Evolutionary conservation across 1,140 invertebrate genomes (phyloP), one percentile per base, ranked within the genome.

Genomic region (Liolophura sinensis): DNA sequence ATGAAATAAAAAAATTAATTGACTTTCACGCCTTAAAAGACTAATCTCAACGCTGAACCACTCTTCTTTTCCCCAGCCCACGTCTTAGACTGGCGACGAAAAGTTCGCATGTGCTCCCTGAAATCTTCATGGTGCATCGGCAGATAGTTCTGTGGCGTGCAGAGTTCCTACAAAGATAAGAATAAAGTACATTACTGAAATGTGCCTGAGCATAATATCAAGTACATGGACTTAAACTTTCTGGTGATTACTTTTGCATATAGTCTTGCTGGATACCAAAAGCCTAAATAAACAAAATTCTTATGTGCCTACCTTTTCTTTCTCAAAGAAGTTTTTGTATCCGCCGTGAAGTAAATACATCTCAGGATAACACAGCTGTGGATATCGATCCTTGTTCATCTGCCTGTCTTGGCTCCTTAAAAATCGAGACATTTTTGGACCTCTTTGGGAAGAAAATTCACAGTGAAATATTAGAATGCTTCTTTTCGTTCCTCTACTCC

Each of bases 381-480:
- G 97, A 84, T 99, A 99, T 59, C 87, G 87, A 51, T 92, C 90
- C 58, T 90, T 89, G 81, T 99, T 97, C 5, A 88, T 81, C 54
- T 89, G 87, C 1, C 97, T 87, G 83, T 99, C 97, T 22, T 89
- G 84, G 57, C 91, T 91, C 0, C 97, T 88, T 7, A 99, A 84
- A 79, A 91, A 95, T 0, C 94, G 88, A 11, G 89, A 93, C 89
- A 98, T 85, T 72, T 90, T 93, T 6, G 97, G 97, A 31, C 93
- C 97, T 54, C 97, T 87, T 84, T 98, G 93, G 64, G 93, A 92
- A 0, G 96, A 98, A 85, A 98, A 99, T 85, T 99, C 97, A 84
- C 97, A 99, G 81, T 99, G 97, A 80, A 99, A 99, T 31, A 99
- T 91, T 20, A 99, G 83, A 57, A 98, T 91, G 54, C 3, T 40